Percentiles rank a stretch among this genome's conserved stretches.
These are phyloP conservation scores for Scaptomyza polygonia DNA, from an alignment of 2,888 invertebrate species.

Conservation along the genomic window DNA sequence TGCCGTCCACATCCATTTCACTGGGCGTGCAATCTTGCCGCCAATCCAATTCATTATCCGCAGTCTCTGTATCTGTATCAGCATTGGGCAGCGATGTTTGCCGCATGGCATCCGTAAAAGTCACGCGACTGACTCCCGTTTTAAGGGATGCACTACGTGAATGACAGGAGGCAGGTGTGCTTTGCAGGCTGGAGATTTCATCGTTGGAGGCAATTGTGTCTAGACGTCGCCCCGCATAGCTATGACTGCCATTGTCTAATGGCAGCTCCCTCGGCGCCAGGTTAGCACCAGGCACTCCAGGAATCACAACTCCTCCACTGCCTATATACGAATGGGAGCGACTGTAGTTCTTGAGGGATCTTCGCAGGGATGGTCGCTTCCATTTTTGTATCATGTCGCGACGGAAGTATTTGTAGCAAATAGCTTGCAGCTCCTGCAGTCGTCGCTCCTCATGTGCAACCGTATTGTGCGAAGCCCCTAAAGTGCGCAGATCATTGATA, in stretches of 20 bases:
- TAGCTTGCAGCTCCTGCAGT: slow-evolving; percentile 95
- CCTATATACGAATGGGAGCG: slow-evolving; percentile 91
- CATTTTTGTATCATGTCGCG: slow-evolving; percentile 94
- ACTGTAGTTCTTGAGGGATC: slow-evolving; percentile 86
- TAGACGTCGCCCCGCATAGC: slow-evolving; percentile 74
- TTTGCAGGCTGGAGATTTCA: slow-evolving; percentile 84
- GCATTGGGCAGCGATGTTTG: slow-evolving; percentile 93
- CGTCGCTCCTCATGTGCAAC: slow-evolving; percentile 96
- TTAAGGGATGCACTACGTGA: slow-evolving; percentile 89
- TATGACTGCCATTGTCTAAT: slow-evolving; percentile 82
- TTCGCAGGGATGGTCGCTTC: slow-evolving; percentile 83
- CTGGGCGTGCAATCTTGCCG: slow-evolving; percentile 79
- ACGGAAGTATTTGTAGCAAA: slow-evolving; percentile 96
- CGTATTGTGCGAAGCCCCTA: slow-evolving; percentile 94
- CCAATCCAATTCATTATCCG: slow-evolving; percentile 85
- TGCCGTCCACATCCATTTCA: slow-evolving; percentile 87
- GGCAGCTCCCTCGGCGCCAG: slow-evolving; percentile 85
- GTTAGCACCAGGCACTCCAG: slow-evolving; percentile 88
- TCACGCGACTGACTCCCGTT: slow-evolving; percentile 85
- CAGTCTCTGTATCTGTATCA: slow-evolving; percentile 88
- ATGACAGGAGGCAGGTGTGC: slow-evolving; percentile 89
- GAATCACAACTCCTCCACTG: slow-evolving; percentile 78
- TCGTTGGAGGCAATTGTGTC: slow-evolving; percentile 84
- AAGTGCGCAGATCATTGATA: slow-evolving; percentile 94
- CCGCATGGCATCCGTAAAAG: slow-evolving; percentile 84